These are phyloP conservation scores for Melolontha melolontha DNA, from an alignment of 2,888 invertebrate genomes.

Conservation along the genomic window DNA sequence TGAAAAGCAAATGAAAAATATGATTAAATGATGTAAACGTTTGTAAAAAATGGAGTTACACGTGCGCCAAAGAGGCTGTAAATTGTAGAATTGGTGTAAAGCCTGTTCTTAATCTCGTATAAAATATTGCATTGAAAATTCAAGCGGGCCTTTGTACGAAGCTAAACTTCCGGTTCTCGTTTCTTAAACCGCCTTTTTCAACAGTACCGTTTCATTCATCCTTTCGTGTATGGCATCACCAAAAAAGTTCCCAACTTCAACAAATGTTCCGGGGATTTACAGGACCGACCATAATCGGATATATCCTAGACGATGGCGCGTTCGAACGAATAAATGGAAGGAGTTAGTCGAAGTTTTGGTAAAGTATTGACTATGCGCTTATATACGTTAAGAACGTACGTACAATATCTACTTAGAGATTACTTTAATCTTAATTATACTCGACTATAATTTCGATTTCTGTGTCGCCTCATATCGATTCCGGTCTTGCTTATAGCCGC, in stretches of 20 bases:
- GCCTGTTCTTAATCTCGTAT: conserved; percentile 43
- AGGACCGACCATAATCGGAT: conserved; percentile 44
- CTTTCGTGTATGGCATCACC: too few species aligned
- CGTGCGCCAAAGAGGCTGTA: neutral
- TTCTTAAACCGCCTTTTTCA: conserved; percentile 39
- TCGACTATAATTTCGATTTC: too few species aligned
- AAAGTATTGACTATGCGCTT: conserved; percentile 1
- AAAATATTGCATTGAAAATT: conserved; percentile 48
- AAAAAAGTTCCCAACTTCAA: neutral
- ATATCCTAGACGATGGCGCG: conserved; percentile 24
- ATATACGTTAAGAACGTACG: too few species aligned
- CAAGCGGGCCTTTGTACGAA: conserved; percentile 43
- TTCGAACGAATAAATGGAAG: conserved; percentile 16
- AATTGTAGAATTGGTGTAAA: neutral
- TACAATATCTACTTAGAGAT: too few species aligned
- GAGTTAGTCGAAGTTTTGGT: conserved; percentile 12
- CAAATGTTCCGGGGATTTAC: conserved; percentile 42
- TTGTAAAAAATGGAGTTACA: neutral
- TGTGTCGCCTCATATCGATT: too few species aligned
- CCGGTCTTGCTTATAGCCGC: too few species aligned
- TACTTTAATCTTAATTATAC: too few species aligned
- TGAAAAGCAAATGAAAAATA: too few species aligned
- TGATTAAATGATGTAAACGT: neutral
- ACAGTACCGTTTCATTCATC: too few species aligned
- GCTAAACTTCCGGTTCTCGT: conserved; percentile 40